phyloP scores from a whole-genome alignment of 2,888 invertebrate genomes.

The Drosophila cognata region DNA sequence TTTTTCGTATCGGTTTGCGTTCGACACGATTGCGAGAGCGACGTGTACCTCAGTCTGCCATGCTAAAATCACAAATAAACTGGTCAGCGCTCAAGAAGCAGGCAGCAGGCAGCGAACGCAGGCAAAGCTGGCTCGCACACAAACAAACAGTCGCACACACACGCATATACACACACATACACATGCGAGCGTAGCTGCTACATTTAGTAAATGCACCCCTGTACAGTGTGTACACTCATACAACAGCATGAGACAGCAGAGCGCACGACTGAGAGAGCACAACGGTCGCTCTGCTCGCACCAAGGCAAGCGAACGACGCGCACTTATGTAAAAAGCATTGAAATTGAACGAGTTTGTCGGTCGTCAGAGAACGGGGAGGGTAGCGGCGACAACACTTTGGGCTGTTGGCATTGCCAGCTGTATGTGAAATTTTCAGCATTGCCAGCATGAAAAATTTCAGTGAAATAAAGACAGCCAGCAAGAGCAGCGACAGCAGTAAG shows the following conservation, averaged over 20 bases:
- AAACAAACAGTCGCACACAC: constrained; percentile 23
- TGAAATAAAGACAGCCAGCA: constrained; percentile 57
- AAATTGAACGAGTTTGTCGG: constrained; percentile 77
- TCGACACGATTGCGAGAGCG: constrained; percentile 70
- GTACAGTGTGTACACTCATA: constrained; percentile 53
- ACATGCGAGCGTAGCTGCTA: constrained; percentile 5
- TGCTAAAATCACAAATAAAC: constrained; percentile 84
- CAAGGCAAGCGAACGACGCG: constrained; percentile 54
- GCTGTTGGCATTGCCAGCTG: constrained; percentile 57
- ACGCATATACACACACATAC: constrained; percentile 24
- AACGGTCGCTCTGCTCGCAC: constrained; percentile 34
- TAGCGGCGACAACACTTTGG: constrained; percentile 41
- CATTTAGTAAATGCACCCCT: constrained; percentile 74
- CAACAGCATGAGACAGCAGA: constrained; percentile 22
- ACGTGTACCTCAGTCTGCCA: constrained; percentile 82
- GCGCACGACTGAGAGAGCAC: constrained; percentile 15
- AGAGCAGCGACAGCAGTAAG: constrained; percentile 35
- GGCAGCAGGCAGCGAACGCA: constrained; percentile 67
- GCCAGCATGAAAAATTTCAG: constrained; percentile 60
- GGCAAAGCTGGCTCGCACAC: constrained; percentile 40
- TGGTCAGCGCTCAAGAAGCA: constrained; percentile 82
- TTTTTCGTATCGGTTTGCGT: constrained; percentile 72
- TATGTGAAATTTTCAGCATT: constrained; percentile 47
- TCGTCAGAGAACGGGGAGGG: constrained; percentile 32
- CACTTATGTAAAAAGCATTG: constrained; percentile 78